Base-by-base conservation (phyloP, 2,888 invertebrate genomes). In the Agrilus biguttatus region DNA sequence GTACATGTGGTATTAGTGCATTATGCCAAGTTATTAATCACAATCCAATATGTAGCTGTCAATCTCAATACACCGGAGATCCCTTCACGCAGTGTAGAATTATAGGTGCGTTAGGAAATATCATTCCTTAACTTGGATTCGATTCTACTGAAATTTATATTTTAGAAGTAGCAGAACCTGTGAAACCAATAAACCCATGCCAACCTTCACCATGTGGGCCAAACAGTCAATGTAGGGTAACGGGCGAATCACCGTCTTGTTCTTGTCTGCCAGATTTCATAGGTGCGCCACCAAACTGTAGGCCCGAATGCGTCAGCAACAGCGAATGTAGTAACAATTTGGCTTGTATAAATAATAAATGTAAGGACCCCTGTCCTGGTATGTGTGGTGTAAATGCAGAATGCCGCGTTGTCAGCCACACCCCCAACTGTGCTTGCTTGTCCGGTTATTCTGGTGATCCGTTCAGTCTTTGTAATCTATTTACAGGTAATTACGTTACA, bases 281-380 rank as follows among this genome's bases (percentile, higher is more conserved):
- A 7, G 81, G 82, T 23, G 65, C 74, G 39, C 78, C 82, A 39
- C 78, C 80, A n/a, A 79, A 80, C 48, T 83, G 83, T 57, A 69
- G 77, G 52, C 83, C 83, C 4, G 82, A 83, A 67, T 85, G 85
- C 60, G 74, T 79, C 12, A 73, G 75, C 5, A 83, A 77, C 61
- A 73, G 78, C 35, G 84, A 84, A 61, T 85, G 85, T 58, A 53
- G 77, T 1, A 75, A 73, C 53, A 73, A 80, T 54, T 66, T 75
- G 56, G 83, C 84, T 36, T 87, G 86, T 58, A 72, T 82, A 12
- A 78, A 78, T 56, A 74, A 78, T 55, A 83, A 80, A 69, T 87
- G 86, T 60, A 74, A 71, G 65, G 79, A 81, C 58, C 84, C 85
- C 4, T 89, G 89, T 55, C 68, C 69, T 0, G 81, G 80, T 44